phyloP scores from a whole-genome alignment of 2,888 invertebrate species.

The Autographa gamma region DNA sequence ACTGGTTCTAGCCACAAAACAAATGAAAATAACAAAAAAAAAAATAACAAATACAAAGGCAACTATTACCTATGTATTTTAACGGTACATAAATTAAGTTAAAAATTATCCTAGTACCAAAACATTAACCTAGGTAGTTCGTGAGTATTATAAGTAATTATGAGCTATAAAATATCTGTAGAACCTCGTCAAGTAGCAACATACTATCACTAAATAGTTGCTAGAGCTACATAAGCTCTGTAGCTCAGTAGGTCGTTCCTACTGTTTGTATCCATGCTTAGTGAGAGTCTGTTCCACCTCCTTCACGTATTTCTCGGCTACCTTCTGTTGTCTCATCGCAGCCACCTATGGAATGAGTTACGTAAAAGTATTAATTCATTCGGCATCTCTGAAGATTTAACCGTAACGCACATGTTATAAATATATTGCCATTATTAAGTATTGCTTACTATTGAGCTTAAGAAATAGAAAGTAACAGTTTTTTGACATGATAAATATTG shows the following conservation, averaged over 20 bases:
- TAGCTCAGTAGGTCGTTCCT: neutral
- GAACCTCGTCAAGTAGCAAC: neutral
- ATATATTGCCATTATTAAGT: no score
- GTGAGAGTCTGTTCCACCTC: conserved; percentile 85
- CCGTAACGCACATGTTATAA: no score
- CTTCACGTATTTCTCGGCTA: conserved; percentile 89
- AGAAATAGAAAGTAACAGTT: no score
- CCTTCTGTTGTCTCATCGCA: conserved; percentile 88
- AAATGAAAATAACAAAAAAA: no score
- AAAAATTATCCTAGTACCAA: neutral
- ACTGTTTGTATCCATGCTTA: conserved; percentile 77
- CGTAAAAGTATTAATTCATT: no score
- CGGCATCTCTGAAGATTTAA: no score
- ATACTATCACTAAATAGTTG: neutral
- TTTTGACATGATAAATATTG: no score
- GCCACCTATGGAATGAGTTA: conserved; percentile 82
- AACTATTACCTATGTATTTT: no score
- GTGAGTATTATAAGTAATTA: neutral
- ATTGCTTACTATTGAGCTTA: no score
- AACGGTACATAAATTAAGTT: neutral
- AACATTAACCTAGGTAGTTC: neutral
- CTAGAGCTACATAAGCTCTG: neutral
- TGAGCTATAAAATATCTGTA: neutral
- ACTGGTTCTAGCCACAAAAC: no score
- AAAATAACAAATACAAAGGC: no score